Evolutionary conservation across 2,888 invertebrate genomes (phyloP).

Genomic region (Alcis repandata): DNA sequence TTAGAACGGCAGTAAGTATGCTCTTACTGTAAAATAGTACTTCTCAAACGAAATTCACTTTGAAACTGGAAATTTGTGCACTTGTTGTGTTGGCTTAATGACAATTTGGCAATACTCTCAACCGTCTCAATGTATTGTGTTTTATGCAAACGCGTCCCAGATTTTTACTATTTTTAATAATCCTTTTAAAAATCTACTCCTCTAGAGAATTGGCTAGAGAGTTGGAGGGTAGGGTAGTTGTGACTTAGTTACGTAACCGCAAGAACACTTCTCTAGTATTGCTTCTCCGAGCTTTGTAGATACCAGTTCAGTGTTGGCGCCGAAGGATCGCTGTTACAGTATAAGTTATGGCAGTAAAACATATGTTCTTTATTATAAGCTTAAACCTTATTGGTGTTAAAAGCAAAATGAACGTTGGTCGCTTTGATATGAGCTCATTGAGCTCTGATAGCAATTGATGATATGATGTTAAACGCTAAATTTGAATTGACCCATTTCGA

Average conservation of each 20-base stretch:
- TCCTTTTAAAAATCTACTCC: slow-evolving; percentile 9
- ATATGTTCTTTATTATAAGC: too few relatives aligned
- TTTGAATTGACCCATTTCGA: too few relatives aligned
- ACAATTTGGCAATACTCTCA: slow-evolving; percentile 10
- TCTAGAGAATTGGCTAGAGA: slow-evolving; percentile 30
- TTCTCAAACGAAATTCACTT: background rate
- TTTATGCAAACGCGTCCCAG: slow-evolving; percentile 5
- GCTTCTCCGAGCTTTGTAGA: slow-evolving; percentile 14
- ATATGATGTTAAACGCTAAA: too few relatives aligned
- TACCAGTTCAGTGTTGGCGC: slow-evolving; percentile 17
- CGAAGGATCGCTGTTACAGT: slow-evolving; percentile 9
- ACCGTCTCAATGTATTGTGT: background rate
- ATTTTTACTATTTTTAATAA: slow-evolving; percentile 11
- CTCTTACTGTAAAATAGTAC: background rate
- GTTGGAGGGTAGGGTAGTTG: slow-evolving; percentile 30
- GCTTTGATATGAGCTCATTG: too few relatives aligned
- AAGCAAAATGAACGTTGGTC: too few relatives aligned
- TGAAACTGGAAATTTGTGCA: background rate
- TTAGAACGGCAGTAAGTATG: background rate
- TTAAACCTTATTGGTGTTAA: background rate
- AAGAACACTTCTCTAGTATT: slow-evolving; percentile 39
- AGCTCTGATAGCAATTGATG: too few relatives aligned
- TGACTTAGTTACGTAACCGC: slow-evolving; percentile 39
- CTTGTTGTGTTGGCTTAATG: slow-evolving; percentile 10
- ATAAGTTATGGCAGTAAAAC: background rate